Percentiles rank a stretch among this genome's conserved stretches.
These are phyloP conservation scores for Acleris holmiana DNA, from an alignment of 2,888 invertebrate species.

Conservation along the genomic window DNA sequence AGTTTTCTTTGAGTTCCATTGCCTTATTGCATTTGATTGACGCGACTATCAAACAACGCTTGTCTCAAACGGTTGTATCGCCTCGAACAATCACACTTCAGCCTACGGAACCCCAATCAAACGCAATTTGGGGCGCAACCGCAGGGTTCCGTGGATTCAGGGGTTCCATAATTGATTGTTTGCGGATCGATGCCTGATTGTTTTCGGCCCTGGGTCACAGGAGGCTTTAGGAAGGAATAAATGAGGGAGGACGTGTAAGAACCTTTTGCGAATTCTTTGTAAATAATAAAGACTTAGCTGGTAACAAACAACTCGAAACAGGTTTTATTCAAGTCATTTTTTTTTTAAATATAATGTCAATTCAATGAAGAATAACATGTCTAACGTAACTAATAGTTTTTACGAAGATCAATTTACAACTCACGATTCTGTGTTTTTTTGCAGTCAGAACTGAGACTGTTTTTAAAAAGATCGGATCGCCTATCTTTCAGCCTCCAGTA, in stretches of 20 bases:
- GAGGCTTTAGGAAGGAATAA: not conserved
- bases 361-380: too few relatives aligned
- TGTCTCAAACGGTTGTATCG: conserved; percentile 7
- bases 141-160: conserved; percentile 12
- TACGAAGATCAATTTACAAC: too few relatives aligned
- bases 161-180: conserved; percentile 17
- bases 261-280: not conserved
- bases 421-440: too few relatives aligned
- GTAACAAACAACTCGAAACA: too few relatives aligned
- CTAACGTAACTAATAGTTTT: too few relatives aligned
- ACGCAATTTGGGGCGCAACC: conserved; percentile 16
- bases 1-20: too few relatives aligned
- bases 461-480: too few relatives aligned
- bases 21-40: not conserved
- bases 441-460: too few relatives aligned
- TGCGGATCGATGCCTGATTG: conserved; percentile 15
- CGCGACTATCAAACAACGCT: conserved; percentile 6
- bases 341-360: too few relatives aligned
- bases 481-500: too few relatives aligned
- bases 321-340: too few relatives aligned
- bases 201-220: not conserved
- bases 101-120: conserved; percentile 4
- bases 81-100: conserved; percentile 11
- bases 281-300: too few relatives aligned
- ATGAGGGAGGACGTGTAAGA: not conserved